Evolutionary conservation across 2,888 invertebrate species (phyloP), one percentile per base, ranked within the genome.

Genomic region (Ochropleura plecta): DNA sequence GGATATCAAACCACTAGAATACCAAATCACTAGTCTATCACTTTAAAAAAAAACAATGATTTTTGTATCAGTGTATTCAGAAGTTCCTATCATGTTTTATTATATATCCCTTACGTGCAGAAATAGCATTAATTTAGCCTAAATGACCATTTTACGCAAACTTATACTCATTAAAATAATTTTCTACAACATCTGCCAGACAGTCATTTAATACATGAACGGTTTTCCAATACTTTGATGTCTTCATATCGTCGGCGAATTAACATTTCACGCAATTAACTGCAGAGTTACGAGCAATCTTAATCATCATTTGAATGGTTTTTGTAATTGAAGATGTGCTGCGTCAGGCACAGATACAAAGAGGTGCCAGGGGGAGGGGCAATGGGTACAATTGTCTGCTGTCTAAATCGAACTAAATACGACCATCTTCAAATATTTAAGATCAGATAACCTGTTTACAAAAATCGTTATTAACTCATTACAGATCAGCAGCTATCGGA

Each of bases 131-230:
- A 14, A 3, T 48, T 42, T 5, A 30, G 5, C 30, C 30, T 30
- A 30, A 30, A 30, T 30, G 40, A 51, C 14, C 3, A 3, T 51
- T 46, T 46, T 0, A 44, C 14, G 20, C 9, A 8, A 51, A n/a
- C 1, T 51, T 51, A 40, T 51, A 49, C 30, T 59, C 65, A 86
- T 48, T n/a, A 0, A 60, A n/a, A 60, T 49, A 49, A 87, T 90
- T 86, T 83, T 79, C 83, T 30, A 78, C 81, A 81, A 76, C 73
- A 79, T 67, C 74, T 76, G 73, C 66, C 67, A 83, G 73, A 75
- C 63, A 68, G 86, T 88, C 89, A 92, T 92, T 90, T 89, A 86
- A 88, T 89, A 90, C 91, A 82, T 81, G 88, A 88, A 88, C 79
- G 82, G 83, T 88, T 91, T 90, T 78, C 85, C 85, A 90, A 91